phyloP scores from a whole-genome alignment of 2,797 vertebrate species.

The Tapera naevia region DNA sequence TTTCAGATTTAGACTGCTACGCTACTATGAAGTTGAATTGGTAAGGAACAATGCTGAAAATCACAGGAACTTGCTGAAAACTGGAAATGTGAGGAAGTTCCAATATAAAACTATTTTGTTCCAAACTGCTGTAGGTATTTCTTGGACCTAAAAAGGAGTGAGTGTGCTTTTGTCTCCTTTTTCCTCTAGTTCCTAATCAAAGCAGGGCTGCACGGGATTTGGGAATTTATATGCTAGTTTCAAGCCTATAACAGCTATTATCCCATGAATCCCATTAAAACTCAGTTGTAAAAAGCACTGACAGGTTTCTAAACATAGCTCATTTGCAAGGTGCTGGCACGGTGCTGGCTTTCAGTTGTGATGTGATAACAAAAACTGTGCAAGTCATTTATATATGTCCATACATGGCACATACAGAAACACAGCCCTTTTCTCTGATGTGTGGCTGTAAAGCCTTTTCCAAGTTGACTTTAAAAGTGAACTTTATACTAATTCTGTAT shows the following conservation, averaged over 20 bases:
- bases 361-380: neutral
- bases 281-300: neutral
- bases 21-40: neutral
- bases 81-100: neutral
- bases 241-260: neutral
- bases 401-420: neutral
- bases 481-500: neutral
- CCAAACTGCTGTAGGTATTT: neutral
- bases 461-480: neutral
- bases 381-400: too few species aligned
- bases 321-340: neutral
- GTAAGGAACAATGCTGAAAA: neutral
- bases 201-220: neutral
- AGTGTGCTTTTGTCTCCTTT: neutral
- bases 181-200: neutral
- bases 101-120: neutral
- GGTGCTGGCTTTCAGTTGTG: neutral
- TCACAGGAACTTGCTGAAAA: neutral
- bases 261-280: neutral
- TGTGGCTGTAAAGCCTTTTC: neutral
- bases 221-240: neutral
- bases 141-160: neutral
- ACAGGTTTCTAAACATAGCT: neutral
- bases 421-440: neutral
- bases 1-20: neutral